Base-by-base conservation (phyloP, 2,113 vertebrate genomes). In the Myxocyprinus asiaticus region DNA sequence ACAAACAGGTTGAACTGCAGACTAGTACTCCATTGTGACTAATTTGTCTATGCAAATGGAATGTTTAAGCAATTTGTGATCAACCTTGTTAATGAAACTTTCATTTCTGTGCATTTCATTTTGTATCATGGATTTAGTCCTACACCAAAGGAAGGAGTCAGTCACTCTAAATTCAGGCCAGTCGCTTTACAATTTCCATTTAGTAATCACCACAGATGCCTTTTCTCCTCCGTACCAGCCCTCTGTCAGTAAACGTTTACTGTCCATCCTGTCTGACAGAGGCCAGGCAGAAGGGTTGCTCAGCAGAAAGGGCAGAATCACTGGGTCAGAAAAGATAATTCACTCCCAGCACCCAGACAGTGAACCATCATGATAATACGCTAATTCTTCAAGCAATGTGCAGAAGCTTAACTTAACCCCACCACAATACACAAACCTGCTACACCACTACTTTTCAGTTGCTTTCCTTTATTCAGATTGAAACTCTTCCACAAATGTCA, bases 401-500 rank as follows among this genome's bases (percentile, higher is more conserved):
- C 55, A 4, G 55, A 1, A 56, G n/a, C 14, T 58, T n/a, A 15
- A 58, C 11, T 33, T 33, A 33, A 33, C 22, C 22, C 22, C 22
- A 33, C 22, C 22, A 3, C 55, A 15, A 71, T 15, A 65, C 10
- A 79, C 3, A 6, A 58, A n/a, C 6, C 53, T 48, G 2, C 9
- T 51, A 51, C 11, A 55, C 51, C 5, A 55, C 10, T 9, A 42
- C 12, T 65, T 62, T 6, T 7, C 53, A 47, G 63, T 1, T 45
- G n/a, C n/a, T n/a, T 69, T 47, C 51, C 68, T 11, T 51, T 53
- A 53, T 53, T 3, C 11, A 4, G 51, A 77, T 78, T 45, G 70
- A 9, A n/a, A n/a, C n/a, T n/a, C n/a, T n/a, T n/a, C n/a, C n/a
- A n/a, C 80, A 76, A 56, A 79, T 56, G 65, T 61, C 48, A 55